A percentile compares a stretch with the other conserved stretches of the same genome.
phyloP scores from a whole-genome alignment of 2,113 vertebrate species.

The Rhombomys opimus region DNA sequence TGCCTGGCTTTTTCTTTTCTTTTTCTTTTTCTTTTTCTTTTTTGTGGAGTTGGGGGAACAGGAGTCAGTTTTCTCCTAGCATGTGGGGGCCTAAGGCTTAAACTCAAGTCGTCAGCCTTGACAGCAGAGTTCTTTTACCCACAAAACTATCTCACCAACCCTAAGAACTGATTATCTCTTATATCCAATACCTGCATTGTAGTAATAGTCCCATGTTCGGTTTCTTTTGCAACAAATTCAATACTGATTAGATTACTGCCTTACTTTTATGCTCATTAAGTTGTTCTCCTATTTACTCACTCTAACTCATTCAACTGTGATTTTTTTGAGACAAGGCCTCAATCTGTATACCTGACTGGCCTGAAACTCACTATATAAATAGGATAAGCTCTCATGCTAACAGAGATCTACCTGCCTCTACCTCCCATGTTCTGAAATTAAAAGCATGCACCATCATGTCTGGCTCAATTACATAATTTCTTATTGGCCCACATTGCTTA shows the following conservation, averaged over 20 bases:
- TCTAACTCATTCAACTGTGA: background rate
- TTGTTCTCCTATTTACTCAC: background rate
- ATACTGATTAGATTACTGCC: slow-evolving; percentile 39
- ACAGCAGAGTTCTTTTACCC: background rate
- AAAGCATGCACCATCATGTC: background rate
- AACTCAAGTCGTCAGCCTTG: background rate
- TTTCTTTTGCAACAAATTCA: slow-evolving; percentile 9
- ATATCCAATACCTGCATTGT: slow-evolving; percentile 8
- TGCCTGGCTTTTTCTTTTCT: background rate
- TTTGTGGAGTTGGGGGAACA: background rate
- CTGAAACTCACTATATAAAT: too few relatives aligned
- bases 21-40: too few relatives aligned
- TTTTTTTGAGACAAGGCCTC: background rate
- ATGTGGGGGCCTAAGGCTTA: background rate
- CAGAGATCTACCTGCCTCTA: background rate
- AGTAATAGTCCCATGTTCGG: background rate
- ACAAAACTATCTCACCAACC: background rate
- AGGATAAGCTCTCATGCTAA: too few relatives aligned
- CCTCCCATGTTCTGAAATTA: background rate
- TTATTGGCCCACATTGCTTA: slow-evolving; percentile 19
- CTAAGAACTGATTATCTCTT: background rate
- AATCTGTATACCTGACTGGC: background rate
- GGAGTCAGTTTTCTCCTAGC: background rate
- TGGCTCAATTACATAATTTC: background rate
- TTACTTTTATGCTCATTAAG: slow-evolving; percentile 44